A percentile compares a stretch with the other conserved stretches of the same genome.
These are phyloP conservation scores for Hemiprocne comata DNA, from an alignment of 2,113 vertebrate genomes.

Conservation along the genomic window DNA sequence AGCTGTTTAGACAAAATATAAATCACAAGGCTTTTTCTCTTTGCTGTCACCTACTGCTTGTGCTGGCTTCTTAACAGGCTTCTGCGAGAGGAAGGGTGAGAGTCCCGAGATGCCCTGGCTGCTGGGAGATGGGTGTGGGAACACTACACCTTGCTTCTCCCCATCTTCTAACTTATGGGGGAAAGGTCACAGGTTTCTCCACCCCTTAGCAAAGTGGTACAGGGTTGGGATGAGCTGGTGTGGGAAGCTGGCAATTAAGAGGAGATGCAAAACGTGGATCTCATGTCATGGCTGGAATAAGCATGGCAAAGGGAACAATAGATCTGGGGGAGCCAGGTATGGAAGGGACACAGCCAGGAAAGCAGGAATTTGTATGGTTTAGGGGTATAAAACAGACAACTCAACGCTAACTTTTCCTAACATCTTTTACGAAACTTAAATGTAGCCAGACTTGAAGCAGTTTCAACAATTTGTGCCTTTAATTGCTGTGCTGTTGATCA, in stretches of 20 bases:
- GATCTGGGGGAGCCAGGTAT: neutral
- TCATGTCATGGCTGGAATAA: neutral
- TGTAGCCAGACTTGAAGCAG: neutral
- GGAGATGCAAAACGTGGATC: neutral
- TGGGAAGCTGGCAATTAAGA: neutral
- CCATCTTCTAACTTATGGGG: accelerated
- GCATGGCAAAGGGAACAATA: neutral
- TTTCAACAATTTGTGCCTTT: accelerated
- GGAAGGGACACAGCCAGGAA: neutral
- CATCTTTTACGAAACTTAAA: neutral
- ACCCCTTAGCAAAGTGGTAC: accelerated
- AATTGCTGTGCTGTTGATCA: neutral
- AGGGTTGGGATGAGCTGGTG: neutral
- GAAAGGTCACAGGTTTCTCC: neutral
- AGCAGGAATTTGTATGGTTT: neutral
- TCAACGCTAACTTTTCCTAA: neutral
- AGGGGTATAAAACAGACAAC: neutral
- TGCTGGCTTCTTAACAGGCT: neutral
- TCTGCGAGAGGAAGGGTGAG: accelerated
- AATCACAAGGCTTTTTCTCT: neutral
- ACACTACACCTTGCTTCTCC: accelerated
- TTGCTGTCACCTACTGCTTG: neutral
- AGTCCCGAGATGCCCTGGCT: neutral
- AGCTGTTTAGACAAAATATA: neutral
- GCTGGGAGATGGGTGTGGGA: neutral